A percentile compares a stretch with the other conserved stretches of the same genome.
Conservation (phyloP, 2,797 vertebrate species). For the Myotis findleyi region DNA sequence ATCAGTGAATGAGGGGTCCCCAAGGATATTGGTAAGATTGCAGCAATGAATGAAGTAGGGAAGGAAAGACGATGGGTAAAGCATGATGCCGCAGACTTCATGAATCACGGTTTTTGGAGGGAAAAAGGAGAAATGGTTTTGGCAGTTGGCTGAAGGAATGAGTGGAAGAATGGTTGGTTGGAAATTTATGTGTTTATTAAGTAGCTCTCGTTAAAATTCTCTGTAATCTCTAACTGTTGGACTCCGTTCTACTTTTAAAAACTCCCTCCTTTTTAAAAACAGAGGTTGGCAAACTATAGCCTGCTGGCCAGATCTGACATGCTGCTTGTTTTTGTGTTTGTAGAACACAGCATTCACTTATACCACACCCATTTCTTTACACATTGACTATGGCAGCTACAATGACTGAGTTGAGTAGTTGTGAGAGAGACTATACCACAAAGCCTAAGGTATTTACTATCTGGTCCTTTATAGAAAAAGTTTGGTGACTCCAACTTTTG, state of each 20-base stretch:
- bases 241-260: neutral
- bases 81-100: neutral
- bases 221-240: neutral
- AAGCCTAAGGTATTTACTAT: conserved; percentile 41
- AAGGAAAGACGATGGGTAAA: neutral
- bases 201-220: conserved; percentile 22
- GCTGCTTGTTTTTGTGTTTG: neutral
- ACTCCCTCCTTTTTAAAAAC: conserved; percentile 4
- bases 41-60: no score
- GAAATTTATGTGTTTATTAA: neutral
- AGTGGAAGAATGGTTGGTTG: neutral
- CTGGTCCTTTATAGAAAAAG: conserved; percentile 21
- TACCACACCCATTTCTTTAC: neutral
- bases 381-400: neutral
- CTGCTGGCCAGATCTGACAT: neutral
- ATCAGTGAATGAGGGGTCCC: neutral
- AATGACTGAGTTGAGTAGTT: neutral
- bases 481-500: neutral
- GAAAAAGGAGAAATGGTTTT: neutral
- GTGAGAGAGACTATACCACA: neutral
- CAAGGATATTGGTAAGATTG: neutral
- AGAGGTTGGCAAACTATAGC: neutral
- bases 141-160: neutral
- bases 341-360: neutral
- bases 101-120: neutral